Percentiles rank a stretch among this genome's conserved stretches.
Evolutionary conservation across 2,113 vertebrate species (phyloP).

Genomic region (Mustela nigripes): DNA sequence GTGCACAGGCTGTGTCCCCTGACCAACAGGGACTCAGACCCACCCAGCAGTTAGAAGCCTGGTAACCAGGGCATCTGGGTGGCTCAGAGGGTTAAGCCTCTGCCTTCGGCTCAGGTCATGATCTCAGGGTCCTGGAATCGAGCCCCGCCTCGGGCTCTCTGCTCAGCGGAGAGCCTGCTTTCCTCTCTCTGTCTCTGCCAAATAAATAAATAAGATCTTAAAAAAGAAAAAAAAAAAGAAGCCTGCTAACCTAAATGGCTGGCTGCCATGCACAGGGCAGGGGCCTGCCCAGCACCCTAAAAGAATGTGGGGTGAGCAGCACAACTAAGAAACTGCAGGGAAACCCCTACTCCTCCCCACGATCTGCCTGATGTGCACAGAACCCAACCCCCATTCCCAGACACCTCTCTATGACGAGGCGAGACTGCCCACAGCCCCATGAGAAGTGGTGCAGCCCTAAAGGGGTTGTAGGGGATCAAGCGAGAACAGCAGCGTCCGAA

Average conservation of each 20-base stretch:
- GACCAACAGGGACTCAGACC: accelerated
- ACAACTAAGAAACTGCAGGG: background rate
- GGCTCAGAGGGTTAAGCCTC: too few relatives aligned
- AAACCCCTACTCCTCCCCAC: accelerated
- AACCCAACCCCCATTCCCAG: background rate
- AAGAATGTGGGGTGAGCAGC: too few relatives aligned
- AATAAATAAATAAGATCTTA: too few relatives aligned
- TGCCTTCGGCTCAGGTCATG: too few relatives aligned
- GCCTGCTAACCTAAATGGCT: background rate
- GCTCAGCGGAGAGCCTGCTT: too few relatives aligned
- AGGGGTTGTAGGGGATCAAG: accelerated
- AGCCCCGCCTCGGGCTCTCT: too few relatives aligned
- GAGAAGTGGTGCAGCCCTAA: background rate
- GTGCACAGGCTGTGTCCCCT: accelerated
- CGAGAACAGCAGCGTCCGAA: accelerated
- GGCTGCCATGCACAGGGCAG: background rate
- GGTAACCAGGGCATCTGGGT: too few relatives aligned
- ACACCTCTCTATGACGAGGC: background rate
- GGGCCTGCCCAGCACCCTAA: too few relatives aligned
- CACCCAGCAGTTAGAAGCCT: background rate
- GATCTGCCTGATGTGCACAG: accelerated
- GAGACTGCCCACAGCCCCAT: background rate
- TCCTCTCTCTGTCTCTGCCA: too few relatives aligned
- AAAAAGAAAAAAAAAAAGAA: background rate
- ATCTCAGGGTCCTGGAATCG: too few relatives aligned